These are phyloP conservation scores for Gnathonemus longibarbis DNA, from an alignment of 2,113 vertebrate species.

Conservation along the genomic window DNA sequence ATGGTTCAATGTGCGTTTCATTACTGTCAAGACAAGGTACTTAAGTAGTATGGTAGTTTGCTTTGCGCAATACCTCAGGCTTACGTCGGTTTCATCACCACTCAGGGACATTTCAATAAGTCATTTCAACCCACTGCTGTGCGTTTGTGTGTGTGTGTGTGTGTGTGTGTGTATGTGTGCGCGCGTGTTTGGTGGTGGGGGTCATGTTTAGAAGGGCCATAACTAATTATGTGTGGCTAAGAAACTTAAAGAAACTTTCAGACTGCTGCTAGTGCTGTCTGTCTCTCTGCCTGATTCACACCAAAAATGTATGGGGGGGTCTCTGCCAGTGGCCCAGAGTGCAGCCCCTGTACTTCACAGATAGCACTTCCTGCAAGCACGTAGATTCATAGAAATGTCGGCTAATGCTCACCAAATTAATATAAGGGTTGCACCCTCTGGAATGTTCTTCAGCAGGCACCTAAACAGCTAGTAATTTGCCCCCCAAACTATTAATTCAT, in stretches of 20 bases:
- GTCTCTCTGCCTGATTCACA: not conserved
- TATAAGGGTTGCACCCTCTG: not conserved
- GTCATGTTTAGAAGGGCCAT: constrained; percentile 18
- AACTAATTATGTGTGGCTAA: not conserved
- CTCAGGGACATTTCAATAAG: constrained; percentile 12
- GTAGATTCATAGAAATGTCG: not conserved
- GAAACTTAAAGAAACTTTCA: not conserved
- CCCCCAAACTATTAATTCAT: not conserved
- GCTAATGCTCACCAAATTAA: not conserved
- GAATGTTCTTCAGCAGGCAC: not conserved
- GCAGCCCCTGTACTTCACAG: not conserved
- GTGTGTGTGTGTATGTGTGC: constrained; percentile 24
- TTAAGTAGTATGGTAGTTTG: not conserved
- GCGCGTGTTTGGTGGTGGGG: constrained; percentile 37
- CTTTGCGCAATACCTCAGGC: not conserved
- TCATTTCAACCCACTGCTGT: constrained; percentile 48
- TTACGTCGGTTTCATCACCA: not conserved
- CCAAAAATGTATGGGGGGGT: not conserved
- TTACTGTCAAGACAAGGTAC: not conserved
- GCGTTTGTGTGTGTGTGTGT: constrained; percentile 37
- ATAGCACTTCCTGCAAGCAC: not conserved
- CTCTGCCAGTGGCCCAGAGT: not conserved
- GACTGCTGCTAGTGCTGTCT: not conserved
- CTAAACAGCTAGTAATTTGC: not conserved
- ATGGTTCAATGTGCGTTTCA: constrained; percentile 13